phyloP scores from a whole-genome alignment of 2,113 vertebrate genomes.

The Megaceryle maxima region DNA sequence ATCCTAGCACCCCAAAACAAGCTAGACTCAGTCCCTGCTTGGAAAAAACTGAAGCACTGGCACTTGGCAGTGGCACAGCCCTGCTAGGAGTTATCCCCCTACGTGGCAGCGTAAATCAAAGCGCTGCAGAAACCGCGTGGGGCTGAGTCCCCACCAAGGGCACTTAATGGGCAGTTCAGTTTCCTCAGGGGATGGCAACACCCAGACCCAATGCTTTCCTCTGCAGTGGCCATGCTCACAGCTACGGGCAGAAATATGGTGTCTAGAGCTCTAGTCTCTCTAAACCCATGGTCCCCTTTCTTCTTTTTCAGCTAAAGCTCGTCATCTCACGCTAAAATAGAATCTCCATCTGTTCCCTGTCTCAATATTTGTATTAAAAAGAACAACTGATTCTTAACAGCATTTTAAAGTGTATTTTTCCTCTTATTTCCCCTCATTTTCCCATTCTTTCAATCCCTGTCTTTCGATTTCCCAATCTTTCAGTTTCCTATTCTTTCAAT shows the following conservation, averaged over 20 bases:
- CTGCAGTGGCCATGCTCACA: not conserved
- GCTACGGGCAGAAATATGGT: fast-evolving
- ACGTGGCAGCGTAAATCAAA: not conserved
- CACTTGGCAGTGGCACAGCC: not conserved
- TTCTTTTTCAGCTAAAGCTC: not conserved
- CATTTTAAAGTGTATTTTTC: not conserved
- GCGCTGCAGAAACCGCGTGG: not conserved
- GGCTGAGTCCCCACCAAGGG: not conserved
- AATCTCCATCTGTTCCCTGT: not conserved
- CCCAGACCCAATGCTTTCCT: too few species aligned
- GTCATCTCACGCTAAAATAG: not conserved
- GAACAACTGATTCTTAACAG: not conserved
- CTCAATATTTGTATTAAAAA: not conserved
- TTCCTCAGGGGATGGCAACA: not conserved
- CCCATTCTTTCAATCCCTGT: not conserved
- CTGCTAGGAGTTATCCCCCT: not conserved
- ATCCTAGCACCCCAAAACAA: not conserved
- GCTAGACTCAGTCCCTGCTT: not conserved
- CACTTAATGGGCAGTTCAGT: not conserved
- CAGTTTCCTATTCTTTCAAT: too few species aligned
- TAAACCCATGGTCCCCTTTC: not conserved
- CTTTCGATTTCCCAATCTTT: not conserved
- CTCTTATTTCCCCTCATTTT: not conserved
- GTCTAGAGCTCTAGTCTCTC: not conserved
- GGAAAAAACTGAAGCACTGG: not conserved